Evolutionary conservation across 1,140 invertebrate genomes (phyloP), one percentile per base, ranked within the genome.

Genomic region (Cecropterus lyciades): DNA sequence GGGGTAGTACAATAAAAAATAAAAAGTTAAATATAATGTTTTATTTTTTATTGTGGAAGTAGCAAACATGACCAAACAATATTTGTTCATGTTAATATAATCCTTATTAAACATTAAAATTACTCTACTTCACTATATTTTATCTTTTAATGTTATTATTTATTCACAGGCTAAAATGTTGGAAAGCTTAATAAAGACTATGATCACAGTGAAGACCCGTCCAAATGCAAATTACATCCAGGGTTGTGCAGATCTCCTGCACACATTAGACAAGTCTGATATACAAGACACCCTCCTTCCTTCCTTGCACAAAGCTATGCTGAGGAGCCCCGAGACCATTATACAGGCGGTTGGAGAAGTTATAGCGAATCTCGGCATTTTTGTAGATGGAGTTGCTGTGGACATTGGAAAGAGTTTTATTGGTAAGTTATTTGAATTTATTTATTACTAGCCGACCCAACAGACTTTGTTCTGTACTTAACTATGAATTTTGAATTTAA

Each of bases 301-400:
- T 14, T 95, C 97, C 8, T 84, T 98, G n/a, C 96, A 98, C 82
- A 98, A 98, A 87, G 95, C 97, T 6, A 96, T 99, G 94, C 91
- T 99, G n/a, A 91, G 98, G 62, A 99, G 97, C 89, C 98, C 98
- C 0, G 98, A 99, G 94, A 95, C 97, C 16, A 96, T 97, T 67
- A 94, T 99, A 20, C 94, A 97, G 88, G 95, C 95, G 46, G 95
- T 99, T 42, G 95, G 95, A 7, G 92, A 95, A 17, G 94, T 98
- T 68, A 83, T 99, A 11, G 92, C 92, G 14, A 94, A 95, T 42
- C 75, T 98, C 0, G 94, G 94, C 60, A 83, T 98, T 8, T 96
- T 98, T 89, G 91, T 99, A 11, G 98, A 97, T 82, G 93, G 94
- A 48, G 96, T 96, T 92, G 95, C 95, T 14, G 81, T 94, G 53